These are phyloP conservation scores for Panzeria rudis DNA, from an alignment of 2,888 invertebrate genomes.

Conservation along the genomic window DNA sequence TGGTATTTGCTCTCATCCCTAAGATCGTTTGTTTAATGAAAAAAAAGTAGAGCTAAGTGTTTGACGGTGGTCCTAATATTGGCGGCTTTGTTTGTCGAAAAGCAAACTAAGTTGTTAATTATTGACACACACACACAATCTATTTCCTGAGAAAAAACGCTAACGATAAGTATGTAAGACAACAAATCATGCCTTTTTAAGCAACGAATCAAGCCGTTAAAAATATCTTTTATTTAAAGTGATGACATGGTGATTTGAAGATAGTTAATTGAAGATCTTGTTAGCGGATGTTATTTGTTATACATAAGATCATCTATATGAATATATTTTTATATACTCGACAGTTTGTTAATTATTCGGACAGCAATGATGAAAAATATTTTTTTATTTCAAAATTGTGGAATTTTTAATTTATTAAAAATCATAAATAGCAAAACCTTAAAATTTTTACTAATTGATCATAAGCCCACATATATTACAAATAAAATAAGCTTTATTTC, in stretches of 20 bases:
- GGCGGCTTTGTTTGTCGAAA: constrained; percentile 1
- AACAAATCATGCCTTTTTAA: not conserved
- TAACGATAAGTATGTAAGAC: not conserved
- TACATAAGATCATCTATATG: too few species aligned
- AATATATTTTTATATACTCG: too few species aligned
- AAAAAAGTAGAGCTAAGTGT: constrained; percentile 34
- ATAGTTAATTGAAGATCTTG: constrained; percentile 10
- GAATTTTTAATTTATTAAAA: too few species aligned
- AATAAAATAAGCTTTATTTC: too few species aligned
- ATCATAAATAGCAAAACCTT: too few species aligned
- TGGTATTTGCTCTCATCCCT: constrained; percentile 31
- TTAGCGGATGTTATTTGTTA: not conserved
- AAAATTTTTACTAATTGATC: too few species aligned
- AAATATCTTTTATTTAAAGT: constrained; percentile 12
- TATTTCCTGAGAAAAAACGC: not conserved
- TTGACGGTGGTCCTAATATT: constrained; percentile 46
- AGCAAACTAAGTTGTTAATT: constrained; percentile 47
- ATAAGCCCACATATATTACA: too few species aligned
- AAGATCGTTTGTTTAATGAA: not conserved
- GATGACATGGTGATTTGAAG: constrained; percentile 42
- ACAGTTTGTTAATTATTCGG: too few species aligned
- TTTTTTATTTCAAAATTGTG: too few species aligned
- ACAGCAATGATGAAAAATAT: too few species aligned
- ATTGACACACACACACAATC: constrained; percentile 48
- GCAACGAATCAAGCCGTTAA: not conserved